phyloP scores from a whole-genome alignment of 2,888 invertebrate genomes.

The Pasiphila rectangulata region DNA sequence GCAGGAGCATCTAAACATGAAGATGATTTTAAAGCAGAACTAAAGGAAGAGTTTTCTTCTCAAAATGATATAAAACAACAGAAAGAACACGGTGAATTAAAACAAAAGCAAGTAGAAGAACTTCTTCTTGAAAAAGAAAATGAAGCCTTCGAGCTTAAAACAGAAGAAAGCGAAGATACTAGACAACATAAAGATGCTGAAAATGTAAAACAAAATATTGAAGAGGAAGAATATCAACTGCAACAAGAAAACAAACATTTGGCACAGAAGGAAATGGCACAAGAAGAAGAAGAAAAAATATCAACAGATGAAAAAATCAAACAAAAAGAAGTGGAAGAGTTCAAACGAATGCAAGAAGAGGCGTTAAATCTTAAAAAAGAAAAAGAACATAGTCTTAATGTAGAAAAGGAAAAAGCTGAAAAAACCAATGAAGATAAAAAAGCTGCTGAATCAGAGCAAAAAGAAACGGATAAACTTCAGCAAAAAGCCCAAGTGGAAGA shows the following conservation, averaged over 20 bases:
- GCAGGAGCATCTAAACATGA: constrained; percentile 3
- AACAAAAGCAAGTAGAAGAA: constrained; percentile 3
- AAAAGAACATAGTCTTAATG: background rate
- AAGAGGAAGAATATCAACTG: constrained; percentile 7
- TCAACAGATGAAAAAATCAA: background rate
- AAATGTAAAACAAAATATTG: constrained; percentile 5
- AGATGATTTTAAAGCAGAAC: background rate
- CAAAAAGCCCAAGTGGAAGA: background rate
- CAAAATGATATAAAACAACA: background rate
- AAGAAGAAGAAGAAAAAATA: background rate
- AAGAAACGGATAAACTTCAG: background rate
- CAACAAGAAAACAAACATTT: constrained; percentile 12
- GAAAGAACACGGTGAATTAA: background rate
- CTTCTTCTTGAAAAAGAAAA: background rate
- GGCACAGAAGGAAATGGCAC: background rate
- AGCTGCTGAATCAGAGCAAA: constrained; percentile 5
- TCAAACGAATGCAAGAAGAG: background rate
- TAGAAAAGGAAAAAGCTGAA: constrained; percentile 16
- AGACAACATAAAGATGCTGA: background rate
- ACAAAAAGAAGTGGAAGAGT: constrained; percentile 9
- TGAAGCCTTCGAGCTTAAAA: constrained; percentile 1
- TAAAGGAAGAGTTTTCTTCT: background rate
- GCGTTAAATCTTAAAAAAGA: background rate
- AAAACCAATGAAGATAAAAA: constrained; percentile 13
- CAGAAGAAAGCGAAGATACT: constrained; percentile 2